Percentiles rank a stretch among this genome's conserved stretches.
These are phyloP conservation scores for fruit fly (Drosophila melanogaster) DNA, from an alignment of 1,140 invertebrate genomes.

Conservation along the genomic window Release_6_plus_ISO1_MT NT_033779.5:14072501-14073000, in stretches of 20 bases:
- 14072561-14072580: no score
- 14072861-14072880: slow-evolving; percentile 28
- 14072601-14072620: no score
- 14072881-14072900: slow-evolving; percentile 27
- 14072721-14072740: slow-evolving; percentile 30
- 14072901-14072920: slow-evolving; percentile 23
- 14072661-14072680: no score
- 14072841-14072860: slow-evolving; percentile 18
- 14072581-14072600: no score
- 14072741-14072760: slow-evolving; percentile 1
- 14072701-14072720: slow-evolving; percentile 23
- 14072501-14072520: slow-evolving; percentile 48
- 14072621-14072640: no score
- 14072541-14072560: slow-evolving; percentile 12
- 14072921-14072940: slow-evolving; percentile 1
- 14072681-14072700: background rate
- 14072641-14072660: no score
- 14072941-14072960: background rate
- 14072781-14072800: slow-evolving; percentile 2
- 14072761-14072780: slow-evolving; percentile 10
- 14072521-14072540: slow-evolving; percentile 2
- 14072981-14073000: slow-evolving; percentile 18
- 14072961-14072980: slow-evolving; percentile 10
- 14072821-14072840: slow-evolving; percentile 16
- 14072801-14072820: slow-evolving; percentile 1